Evolutionary conservation across 1,140 invertebrate genomes (phyloP).

Genomic region (Bacillus rossius): DNA sequence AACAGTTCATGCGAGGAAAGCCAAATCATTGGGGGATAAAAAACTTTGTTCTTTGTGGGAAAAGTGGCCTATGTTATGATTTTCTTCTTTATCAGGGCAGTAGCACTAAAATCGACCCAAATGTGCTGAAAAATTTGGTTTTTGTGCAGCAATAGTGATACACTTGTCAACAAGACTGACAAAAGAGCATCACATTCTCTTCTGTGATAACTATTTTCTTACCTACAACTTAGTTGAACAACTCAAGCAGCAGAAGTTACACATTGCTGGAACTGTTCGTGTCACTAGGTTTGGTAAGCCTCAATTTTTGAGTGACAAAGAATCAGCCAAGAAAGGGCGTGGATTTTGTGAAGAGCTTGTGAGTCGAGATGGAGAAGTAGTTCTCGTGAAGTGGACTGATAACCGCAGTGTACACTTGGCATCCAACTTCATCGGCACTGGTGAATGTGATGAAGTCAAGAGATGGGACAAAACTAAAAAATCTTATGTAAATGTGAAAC

Average conservation of each 20-base stretch:
- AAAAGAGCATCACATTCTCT: constrained; percentile 17
- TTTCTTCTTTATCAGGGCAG: constrained; percentile 15
- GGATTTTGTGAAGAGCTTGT: background rate
- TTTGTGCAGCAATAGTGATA: constrained; percentile 21
- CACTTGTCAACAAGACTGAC: constrained; percentile 23
- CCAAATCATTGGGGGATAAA: constrained; percentile 17
- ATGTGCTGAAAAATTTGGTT: constrained; percentile 22
- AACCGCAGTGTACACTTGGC: constrained; percentile 37
- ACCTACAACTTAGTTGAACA: constrained; percentile 36
- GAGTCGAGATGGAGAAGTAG: constrained; percentile 22
- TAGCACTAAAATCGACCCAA: background rate
- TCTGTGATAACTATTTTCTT: constrained; percentile 32
- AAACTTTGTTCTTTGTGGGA: constrained; percentile 16
- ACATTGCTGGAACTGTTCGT: constrained; percentile 34
- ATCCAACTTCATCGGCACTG: constrained; percentile 41
- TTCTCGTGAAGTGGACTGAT: constrained; percentile 39
- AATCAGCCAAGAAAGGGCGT: constrained; percentile 31
- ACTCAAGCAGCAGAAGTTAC: constrained; percentile 35
- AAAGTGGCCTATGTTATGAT: constrained; percentile 7
- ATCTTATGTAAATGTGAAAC: constrained; percentile 30
- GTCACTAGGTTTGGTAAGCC: constrained; percentile 24
- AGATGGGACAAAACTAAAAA: constrained; percentile 33
- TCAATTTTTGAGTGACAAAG: constrained; percentile 34
- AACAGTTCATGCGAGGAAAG: constrained; percentile 4
- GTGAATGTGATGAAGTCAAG: constrained; percentile 34